These are phyloP conservation scores for Eilema sororculum DNA, from an alignment of 2,888 invertebrate genomes.

Conservation along the genomic window DNA sequence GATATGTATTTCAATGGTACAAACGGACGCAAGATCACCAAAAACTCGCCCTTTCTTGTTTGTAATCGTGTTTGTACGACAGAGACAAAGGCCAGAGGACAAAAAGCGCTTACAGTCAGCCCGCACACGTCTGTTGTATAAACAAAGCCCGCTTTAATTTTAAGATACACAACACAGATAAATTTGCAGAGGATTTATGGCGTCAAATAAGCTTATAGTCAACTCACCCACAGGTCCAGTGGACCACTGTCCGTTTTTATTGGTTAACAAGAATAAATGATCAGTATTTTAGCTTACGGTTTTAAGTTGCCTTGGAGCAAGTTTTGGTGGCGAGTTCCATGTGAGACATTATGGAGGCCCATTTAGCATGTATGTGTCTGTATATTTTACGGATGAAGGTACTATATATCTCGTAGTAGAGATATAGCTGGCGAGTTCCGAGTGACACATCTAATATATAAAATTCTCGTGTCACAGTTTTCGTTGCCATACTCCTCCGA, in stretches of 20 bases:
- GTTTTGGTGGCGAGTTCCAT: no score
- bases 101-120: slow-evolving; percentile 16
- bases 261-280: no score
- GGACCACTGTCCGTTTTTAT: no score
- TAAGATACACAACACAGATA: background rate
- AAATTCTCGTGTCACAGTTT: no score
- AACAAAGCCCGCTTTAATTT: slow-evolving; percentile 17
- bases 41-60: background rate
- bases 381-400: no score
- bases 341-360: no score
- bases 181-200: background rate
- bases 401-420: background rate
- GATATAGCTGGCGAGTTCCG: background rate
- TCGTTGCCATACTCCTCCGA: no score
- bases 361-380: no score
- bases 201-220: background rate
- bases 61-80: slow-evolving; percentile 5
- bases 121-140: slow-evolving; percentile 1
- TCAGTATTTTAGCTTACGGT: no score
- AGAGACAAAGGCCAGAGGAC: slow-evolving; percentile 14
- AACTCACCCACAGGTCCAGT: no score
- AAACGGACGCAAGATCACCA: background rate
- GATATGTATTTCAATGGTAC: background rate
- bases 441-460: no score
- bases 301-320: no score